Conservation (phyloP, 2,113 vertebrate species). For the Apodemus sylvaticus region DNA sequence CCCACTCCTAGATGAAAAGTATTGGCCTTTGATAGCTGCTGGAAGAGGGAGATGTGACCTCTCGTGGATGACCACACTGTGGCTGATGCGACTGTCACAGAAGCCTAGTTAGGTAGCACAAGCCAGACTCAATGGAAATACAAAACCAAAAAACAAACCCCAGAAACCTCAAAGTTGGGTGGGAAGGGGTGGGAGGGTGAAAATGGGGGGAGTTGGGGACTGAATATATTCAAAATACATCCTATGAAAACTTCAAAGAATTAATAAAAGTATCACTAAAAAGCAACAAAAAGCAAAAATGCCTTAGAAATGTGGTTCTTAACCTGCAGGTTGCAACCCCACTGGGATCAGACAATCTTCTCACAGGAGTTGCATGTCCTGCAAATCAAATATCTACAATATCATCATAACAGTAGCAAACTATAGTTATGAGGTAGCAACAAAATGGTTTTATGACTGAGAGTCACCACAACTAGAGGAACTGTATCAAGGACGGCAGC, state of each 20-base stretch:
- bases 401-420: not conserved
- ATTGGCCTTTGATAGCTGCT: not conserved
- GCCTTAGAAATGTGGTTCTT: not conserved
- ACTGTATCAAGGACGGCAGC: too few species aligned
- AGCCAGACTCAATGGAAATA: not conserved
- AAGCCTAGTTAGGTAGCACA: not conserved
- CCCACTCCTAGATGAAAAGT: not conserved
- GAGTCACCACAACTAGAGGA: not conserved
- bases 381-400: not conserved
- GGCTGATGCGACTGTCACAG: not conserved
- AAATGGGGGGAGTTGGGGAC: not conserved
- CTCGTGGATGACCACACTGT: not conserved
- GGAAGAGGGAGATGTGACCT: not conserved
- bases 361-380: not conserved
- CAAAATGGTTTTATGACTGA: not conserved
- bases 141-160: not conserved
- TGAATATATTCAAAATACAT: not conserved
- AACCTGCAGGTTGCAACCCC: not conserved
- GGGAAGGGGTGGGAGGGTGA: not conserved
- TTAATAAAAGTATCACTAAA: not conserved
- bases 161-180: not conserved
- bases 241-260: not conserved
- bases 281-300: not conserved
- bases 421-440: not conserved
- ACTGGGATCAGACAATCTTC: not conserved